phyloP scores from a whole-genome alignment of 2,888 invertebrate species.

The Pomacea canaliculata region DNA sequence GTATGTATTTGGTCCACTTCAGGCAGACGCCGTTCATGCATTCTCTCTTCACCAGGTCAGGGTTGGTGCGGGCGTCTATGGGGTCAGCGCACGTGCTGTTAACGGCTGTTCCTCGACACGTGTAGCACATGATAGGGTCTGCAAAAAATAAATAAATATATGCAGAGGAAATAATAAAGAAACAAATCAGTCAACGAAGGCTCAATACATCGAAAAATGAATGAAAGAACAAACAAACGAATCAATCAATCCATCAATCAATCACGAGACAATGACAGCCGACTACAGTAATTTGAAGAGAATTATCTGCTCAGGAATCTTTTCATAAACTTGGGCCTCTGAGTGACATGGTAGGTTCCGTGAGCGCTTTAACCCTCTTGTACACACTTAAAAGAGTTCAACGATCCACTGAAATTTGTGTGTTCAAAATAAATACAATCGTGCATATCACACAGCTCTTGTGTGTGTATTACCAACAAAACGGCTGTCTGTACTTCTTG shows the following conservation, averaged over 20 bases:
- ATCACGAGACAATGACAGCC: neutral
- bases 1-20: conserved; percentile 56
- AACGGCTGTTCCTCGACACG: conserved; percentile 50
- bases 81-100: conserved; percentile 60
- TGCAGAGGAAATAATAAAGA: neutral
- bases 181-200: neutral
- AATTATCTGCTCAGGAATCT: neutral
- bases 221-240: neutral
- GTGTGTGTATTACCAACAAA: too few relatives aligned
- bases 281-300: neutral
- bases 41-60: conserved; percentile 39
- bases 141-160: conserved; percentile 5
- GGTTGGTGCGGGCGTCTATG: conserved; percentile 38
- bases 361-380: too few relatives aligned
- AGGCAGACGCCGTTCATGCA: conserved; percentile 60
- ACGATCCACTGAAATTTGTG: too few relatives aligned
- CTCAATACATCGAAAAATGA: neutral
- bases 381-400: too few relatives aligned
- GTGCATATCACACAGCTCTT: too few relatives aligned
- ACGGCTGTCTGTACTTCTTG: too few relatives aligned
- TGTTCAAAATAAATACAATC: too few relatives aligned
- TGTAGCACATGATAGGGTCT: conserved; percentile 59
- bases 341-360: too few relatives aligned
- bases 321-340: too few relatives aligned
- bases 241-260: too few relatives aligned